Base-by-base conservation (phyloP, 2,888 invertebrate genomes). In the Ormyrus nitidulus region DNA sequence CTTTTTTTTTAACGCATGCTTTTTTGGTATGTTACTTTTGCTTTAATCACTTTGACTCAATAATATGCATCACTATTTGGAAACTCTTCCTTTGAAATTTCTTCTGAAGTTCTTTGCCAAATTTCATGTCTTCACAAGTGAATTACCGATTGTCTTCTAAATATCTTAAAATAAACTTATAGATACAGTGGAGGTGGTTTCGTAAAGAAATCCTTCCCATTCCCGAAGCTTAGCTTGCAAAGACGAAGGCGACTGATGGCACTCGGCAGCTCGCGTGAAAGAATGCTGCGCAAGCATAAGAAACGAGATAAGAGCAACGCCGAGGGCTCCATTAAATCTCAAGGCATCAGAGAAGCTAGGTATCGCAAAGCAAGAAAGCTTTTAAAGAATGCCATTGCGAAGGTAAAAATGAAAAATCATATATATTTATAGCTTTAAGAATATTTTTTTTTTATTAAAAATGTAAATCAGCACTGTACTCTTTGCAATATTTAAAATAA, bases 131-230 rank as follows among this genome's bases (percentile, higher is more conserved):
- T 34, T 34, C 34, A 34, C 34, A 34, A 34, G 4, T 34, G 2
- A 34, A 34, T 34, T 34, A 34, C 34, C 34, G 4, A 34, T 34
- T 34, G 34, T 44, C 3, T 13, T 58, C n/a, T 53, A 6, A 13
- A 51, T 34, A 34, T n/a, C n/a, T n/a, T 70, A 49, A 44, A 71
- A 13, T 0, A 2, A 48, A 53, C 53, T 84, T 74, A 49, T 77
- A 90, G 90, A 84, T 92, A 91, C 85, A 90, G 91, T 69, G 92
- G 92, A 62, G 92, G 92, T 74, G 93, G 93, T 79, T 93, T 92
- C 86, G 93, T 92, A 65, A 93, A 93, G 86, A 93, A 93, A 87
- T 92, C 92, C 83, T 92, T 92, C 75, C 92, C 93, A 65, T 93
- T 92, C 83, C 92, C 92, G 49, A 92, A 93, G 85, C 89, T 92